A percentile compares a stretch with the other conserved stretches of the same genome.
Conservation (phyloP, 2,113 vertebrate genomes). For the Numida meleagris region DNA sequence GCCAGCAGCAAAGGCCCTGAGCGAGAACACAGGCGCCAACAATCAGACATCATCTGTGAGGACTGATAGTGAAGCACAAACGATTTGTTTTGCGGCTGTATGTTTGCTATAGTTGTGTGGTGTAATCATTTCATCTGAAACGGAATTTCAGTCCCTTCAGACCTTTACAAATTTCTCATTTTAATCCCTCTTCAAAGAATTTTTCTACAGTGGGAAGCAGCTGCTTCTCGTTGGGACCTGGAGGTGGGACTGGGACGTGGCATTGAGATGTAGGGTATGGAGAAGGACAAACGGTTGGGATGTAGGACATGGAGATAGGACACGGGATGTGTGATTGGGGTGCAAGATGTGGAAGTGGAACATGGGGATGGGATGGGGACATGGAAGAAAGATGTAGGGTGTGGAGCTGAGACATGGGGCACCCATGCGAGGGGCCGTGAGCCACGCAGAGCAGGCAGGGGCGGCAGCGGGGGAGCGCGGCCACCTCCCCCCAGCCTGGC, state of each 20-base stretch:
- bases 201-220: neutral
- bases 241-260: no score
- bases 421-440: neutral
- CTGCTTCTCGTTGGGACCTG: no score
- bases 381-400: no score
- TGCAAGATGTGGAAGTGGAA: no score
- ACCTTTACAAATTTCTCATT: neutral
- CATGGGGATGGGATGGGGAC: no score
- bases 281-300: no score
- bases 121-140: neutral
- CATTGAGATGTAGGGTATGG: no score
- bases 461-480: neutral
- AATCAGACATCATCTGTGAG: neutral
- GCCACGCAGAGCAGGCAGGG: neutral
- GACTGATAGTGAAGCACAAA: neutral
- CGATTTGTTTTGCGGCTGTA: neutral
- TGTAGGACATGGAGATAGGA: no score
- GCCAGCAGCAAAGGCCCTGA: no score
- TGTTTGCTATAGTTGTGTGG: neutral
- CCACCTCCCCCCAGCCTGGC: neutral
- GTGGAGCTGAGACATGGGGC: neutral
- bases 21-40: neutral
- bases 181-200: neutral
- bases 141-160: neutral
- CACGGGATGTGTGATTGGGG: no score